phyloP scores from a whole-genome alignment of 2,113 vertebrate genomes.

The Nyctibius bracteatus region DNA sequence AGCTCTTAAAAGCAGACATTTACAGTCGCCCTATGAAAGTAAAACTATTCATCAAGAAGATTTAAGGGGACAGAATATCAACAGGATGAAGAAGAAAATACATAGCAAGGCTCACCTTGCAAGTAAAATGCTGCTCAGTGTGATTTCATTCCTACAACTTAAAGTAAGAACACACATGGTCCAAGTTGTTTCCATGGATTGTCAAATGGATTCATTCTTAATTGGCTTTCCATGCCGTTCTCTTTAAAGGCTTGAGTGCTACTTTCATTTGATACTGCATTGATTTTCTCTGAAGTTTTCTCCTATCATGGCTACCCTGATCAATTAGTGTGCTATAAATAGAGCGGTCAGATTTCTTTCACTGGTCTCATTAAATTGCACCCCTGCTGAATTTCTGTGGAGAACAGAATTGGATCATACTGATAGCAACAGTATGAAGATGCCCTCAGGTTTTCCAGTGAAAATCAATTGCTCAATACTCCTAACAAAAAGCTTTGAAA shows the following conservation, averaged over 20 bases:
- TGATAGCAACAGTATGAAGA: background rate
- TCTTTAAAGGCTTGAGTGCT: conserved; percentile 9
- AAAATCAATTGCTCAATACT: conserved; percentile 50
- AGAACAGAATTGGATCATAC: background rate
- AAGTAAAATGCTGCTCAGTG: background rate
- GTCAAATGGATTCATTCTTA: conserved; percentile 40
- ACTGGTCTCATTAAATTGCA: conserved; percentile 36
- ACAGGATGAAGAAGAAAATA: background rate
- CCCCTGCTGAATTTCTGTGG: conserved; percentile 37
- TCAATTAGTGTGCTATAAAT: conserved; percentile 67
- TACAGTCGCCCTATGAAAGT: background rate
- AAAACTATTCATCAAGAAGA: background rate
- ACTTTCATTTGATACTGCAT: conserved; percentile 53
- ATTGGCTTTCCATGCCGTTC: conserved; percentile 36
- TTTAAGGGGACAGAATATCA: background rate
- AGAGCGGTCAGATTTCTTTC: conserved; percentile 36
- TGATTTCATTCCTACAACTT: background rate
- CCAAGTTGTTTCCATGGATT: background rate
- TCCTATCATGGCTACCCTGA: conserved; percentile 47
- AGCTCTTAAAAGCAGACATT: background rate
- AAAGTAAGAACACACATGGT: background rate
- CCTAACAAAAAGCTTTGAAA: conserved; percentile 13
- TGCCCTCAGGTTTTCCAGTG: background rate
- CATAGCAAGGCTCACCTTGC: background rate
- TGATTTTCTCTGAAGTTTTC: conserved; percentile 63